These are phyloP conservation scores for Phycodurus eques DNA, from an alignment of 2,113 vertebrate genomes.

Conservation along the genomic window DNA sequence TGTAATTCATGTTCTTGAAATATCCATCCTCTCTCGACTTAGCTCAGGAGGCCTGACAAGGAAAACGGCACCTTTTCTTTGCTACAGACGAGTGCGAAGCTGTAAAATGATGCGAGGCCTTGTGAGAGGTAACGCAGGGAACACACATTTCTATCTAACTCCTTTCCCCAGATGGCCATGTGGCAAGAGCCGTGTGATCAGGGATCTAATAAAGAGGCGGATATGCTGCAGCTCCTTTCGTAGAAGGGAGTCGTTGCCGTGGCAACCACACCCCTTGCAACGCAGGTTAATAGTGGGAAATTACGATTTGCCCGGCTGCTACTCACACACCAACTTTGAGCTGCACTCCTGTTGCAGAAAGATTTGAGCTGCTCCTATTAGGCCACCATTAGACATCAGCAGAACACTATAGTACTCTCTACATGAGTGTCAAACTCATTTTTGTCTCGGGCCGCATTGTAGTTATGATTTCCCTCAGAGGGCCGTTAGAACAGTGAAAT, in stretches of 20 bases:
- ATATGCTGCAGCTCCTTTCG: slow-evolving; percentile 60
- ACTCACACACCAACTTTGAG: not conserved
- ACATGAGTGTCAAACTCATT: too few relatives aligned
- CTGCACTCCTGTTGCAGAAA: not conserved
- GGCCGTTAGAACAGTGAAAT: too few relatives aligned
- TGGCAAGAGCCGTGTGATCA: slow-evolving; percentile 63
- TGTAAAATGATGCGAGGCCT: slow-evolving; percentile 31
- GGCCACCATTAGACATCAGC: not conserved
- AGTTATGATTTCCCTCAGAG: too few relatives aligned
- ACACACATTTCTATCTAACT: slow-evolving; percentile 37
- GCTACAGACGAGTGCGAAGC: slow-evolving; percentile 21
- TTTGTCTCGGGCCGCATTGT: too few relatives aligned
- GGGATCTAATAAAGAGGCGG: slow-evolving; percentile 69
- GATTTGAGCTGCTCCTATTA: slow-evolving; percentile 7
- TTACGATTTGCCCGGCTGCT: slow-evolving; percentile 46
- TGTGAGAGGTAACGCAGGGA: slow-evolving; percentile 49
- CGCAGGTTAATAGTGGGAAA: slow-evolving; percentile 65
- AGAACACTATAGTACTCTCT: not conserved
- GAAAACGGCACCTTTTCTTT: slow-evolving; percentile 21
- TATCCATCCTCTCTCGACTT: slow-evolving; percentile 10
- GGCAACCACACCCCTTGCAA: slow-evolving; percentile 59
- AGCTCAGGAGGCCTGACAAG: slow-evolving; percentile 5
- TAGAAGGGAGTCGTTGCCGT: slow-evolving; percentile 60
- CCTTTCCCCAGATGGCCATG: slow-evolving; percentile 59
- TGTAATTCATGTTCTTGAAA: slow-evolving; percentile 12